These are phyloP conservation scores for Brenthis ino DNA, from an alignment of 2,888 invertebrate species.

Conservation along the genomic window DNA sequence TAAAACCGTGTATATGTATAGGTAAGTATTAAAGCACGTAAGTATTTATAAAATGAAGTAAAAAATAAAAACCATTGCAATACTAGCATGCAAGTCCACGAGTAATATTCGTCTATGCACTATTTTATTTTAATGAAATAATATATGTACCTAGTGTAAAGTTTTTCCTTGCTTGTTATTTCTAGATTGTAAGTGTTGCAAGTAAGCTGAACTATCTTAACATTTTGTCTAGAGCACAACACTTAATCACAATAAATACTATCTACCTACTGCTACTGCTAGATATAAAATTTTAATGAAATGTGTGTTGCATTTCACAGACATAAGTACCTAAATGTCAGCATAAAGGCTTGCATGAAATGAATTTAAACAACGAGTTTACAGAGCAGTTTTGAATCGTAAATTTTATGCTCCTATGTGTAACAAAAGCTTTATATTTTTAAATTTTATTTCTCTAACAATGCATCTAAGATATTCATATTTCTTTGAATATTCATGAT, in stretches of 20 bases:
- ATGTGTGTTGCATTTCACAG: slow-evolving; percentile 40
- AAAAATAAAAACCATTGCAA: too few relatives aligned
- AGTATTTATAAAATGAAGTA: too few relatives aligned
- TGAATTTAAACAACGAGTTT: slow-evolving; percentile 42
- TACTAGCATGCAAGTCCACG: neutral
- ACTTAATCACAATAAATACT: slow-evolving; percentile 5
- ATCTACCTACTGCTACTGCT: neutral
- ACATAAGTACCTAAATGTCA: slow-evolving; percentile 44
- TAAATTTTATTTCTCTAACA: slow-evolving; percentile 24
- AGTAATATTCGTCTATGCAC: neutral
- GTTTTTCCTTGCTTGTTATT: too few relatives aligned
- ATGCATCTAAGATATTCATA: slow-evolving; percentile 25
- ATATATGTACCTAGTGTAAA: too few relatives aligned
- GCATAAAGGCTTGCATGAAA: slow-evolving; percentile 43
- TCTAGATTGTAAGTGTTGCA: neutral
- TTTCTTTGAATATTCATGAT: slow-evolving; percentile 14
- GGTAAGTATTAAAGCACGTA: too few relatives aligned
- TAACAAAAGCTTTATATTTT: slow-evolving; percentile 27
- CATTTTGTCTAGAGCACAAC: slow-evolving; percentile 2
- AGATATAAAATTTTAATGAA: slow-evolving; percentile 26
- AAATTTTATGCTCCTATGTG: slow-evolving; percentile 26
- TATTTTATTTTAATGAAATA: neutral
- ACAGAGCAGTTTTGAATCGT: slow-evolving; percentile 34
- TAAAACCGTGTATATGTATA: too few relatives aligned
- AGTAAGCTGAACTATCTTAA: neutral